Conservation (phyloP, 2,888 invertebrate genomes). For the Hoplodrina blanda region DNA sequence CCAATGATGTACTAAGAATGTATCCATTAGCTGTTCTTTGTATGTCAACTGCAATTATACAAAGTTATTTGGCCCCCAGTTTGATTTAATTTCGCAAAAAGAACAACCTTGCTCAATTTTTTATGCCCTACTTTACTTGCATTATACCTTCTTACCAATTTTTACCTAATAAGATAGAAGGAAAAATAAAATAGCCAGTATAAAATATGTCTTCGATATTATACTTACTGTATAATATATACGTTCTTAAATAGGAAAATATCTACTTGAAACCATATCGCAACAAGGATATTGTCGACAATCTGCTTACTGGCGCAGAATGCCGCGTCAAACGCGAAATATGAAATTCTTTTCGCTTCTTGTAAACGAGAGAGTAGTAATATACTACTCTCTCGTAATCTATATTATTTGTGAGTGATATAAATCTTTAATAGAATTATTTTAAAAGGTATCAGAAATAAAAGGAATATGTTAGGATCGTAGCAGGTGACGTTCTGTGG, state of each 20-base stretch:
- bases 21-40: slow-evolving; percentile 70
- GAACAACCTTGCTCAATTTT: background rate
- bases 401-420: background rate
- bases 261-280: slow-evolving; percentile 18
- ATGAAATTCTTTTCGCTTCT: slow-evolving; percentile 20
- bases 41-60: slow-evolving; percentile 68
- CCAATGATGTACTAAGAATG: slow-evolving; percentile 79
- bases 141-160: too few relatives aligned
- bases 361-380: background rate
- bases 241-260: slow-evolving; percentile 2
- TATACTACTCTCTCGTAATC: background rate
- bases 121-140: too few relatives aligned
- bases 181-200: background rate
- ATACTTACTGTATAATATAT: background rate
- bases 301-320: slow-evolving; percentile 31
- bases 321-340: slow-evolving; percentile 19
- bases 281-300: slow-evolving; percentile 15
- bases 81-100: slow-evolving; percentile 41
- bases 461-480: too few relatives aligned
- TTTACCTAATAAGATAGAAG: too few relatives aligned
- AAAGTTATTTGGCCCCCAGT: slow-evolving; percentile 53
- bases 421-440: background rate
- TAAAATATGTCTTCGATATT: too few relatives aligned
- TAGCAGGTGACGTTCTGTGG: too few relatives aligned
- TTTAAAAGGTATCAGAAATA: background rate